phyloP scores from a whole-genome alignment of 1,140 invertebrate species.

The Ceratina calcarata region DNA sequence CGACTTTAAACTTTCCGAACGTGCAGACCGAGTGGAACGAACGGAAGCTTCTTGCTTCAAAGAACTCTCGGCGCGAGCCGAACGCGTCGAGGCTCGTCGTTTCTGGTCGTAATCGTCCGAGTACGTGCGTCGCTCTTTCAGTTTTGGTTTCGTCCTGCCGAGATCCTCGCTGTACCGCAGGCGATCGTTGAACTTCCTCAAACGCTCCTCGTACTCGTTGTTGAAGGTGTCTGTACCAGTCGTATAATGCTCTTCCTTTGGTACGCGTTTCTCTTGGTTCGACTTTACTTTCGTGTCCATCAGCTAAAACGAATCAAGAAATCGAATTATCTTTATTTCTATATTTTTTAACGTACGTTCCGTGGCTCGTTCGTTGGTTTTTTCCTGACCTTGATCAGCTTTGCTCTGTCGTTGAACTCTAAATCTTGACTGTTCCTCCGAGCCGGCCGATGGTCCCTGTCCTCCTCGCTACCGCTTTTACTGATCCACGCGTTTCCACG shows the following conservation, averaged over 20 bases:
- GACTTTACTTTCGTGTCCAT: slow-evolving; percentile 33
- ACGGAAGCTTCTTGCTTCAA: neutral
- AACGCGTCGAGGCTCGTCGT: slow-evolving; percentile 20
- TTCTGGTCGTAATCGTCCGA: slow-evolving; percentile 71
- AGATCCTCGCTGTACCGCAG: slow-evolving; percentile 67
- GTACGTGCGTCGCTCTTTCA: slow-evolving; percentile 61
- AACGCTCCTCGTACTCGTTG: slow-evolving; percentile 46
- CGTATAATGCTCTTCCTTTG: neutral
- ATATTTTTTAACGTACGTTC: too few relatives aligned
- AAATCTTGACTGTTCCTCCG: slow-evolving; percentile 68
- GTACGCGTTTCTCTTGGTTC: neutral
- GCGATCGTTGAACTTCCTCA: slow-evolving; percentile 57
- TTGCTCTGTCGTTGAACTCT: slow-evolving; percentile 65
- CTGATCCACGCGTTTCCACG: slow-evolving; percentile 64
- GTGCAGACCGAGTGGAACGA: neutral
- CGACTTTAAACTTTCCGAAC: neutral
- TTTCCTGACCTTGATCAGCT: slow-evolving; percentile 38
- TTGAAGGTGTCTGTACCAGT: slow-evolving; percentile 32
- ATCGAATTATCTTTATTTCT: neutral
- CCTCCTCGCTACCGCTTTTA: slow-evolving; percentile 70
- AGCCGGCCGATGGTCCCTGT: slow-evolving; percentile 31
- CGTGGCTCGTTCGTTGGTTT: too few relatives aligned
- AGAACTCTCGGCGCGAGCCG: neutral
- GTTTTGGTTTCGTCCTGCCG: slow-evolving; percentile 14
- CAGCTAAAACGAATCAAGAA: neutral